phyloP scores from a whole-genome alignment of 2,888 invertebrate species.

The Melolontha melolontha region DNA sequence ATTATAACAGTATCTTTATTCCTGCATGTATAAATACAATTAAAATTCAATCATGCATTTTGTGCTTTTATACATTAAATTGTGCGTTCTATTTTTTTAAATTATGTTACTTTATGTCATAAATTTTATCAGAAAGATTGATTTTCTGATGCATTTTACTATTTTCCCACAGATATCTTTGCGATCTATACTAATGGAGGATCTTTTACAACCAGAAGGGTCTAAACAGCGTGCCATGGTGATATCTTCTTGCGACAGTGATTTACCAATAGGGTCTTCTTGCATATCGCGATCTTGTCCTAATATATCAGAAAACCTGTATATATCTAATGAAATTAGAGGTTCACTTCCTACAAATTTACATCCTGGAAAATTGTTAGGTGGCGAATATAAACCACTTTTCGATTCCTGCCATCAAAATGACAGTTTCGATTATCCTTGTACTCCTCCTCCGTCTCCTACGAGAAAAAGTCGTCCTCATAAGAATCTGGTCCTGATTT shows the following conservation, averaged over 20 bases:
- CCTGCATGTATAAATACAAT: neutral
- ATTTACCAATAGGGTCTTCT: slow-evolving; percentile 61
- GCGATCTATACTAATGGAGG: slow-evolving; percentile 90
- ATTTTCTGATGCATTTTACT: too few relatives aligned
- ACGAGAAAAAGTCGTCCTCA: slow-evolving; percentile 69
- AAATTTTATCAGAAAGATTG: too few relatives aligned
- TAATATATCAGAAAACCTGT: slow-evolving; percentile 68
- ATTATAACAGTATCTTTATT: neutral
- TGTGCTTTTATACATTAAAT: too few relatives aligned
- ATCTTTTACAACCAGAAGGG: slow-evolving; percentile 81
- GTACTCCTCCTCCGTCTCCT: slow-evolving; percentile 75
- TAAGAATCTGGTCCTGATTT: slow-evolving; percentile 81
- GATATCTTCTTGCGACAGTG: slow-evolving; percentile 73
- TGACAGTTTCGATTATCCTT: slow-evolving; percentile 64
- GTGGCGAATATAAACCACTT: slow-evolving; percentile 7
- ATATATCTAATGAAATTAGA: slow-evolving; percentile 54
- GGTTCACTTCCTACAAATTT: slow-evolving; percentile 74
- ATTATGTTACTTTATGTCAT: too few relatives aligned
- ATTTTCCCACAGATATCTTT: slow-evolving; percentile 73
- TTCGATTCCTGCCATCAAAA: slow-evolving; percentile 10
- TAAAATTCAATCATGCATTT: too few relatives aligned
- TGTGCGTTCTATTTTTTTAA: too few relatives aligned
- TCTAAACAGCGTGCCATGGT: slow-evolving; percentile 89
- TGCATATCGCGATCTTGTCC: slow-evolving; percentile 87
- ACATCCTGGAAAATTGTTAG: slow-evolving; percentile 68